phyloP scores from a whole-genome alignment of 2,113 vertebrate species.

The Phainopepla nitens region DNA sequence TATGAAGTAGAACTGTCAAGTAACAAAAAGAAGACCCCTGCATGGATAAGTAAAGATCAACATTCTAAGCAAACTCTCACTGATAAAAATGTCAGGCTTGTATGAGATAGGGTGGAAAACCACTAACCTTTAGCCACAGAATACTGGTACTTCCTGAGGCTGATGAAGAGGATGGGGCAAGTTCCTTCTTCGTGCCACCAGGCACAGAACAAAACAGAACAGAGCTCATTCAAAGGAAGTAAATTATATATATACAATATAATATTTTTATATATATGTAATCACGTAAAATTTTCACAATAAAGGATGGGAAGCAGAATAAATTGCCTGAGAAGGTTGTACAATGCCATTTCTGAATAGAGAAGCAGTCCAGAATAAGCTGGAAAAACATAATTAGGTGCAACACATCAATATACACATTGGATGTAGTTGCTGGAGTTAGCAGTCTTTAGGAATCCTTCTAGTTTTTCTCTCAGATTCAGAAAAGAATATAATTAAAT shows the following conservation, averaged over 20 bases:
- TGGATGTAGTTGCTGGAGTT: neutral
- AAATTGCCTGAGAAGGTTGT: neutral
- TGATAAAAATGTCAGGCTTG: neutral
- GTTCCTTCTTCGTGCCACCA: neutral
- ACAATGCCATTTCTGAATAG: neutral
- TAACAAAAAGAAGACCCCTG: neutral
- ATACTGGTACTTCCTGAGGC: neutral
- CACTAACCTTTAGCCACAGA: neutral
- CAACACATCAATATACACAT: rapidly evolving
- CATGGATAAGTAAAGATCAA: neutral
- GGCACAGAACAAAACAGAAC: neutral
- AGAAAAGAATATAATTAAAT: neutral
- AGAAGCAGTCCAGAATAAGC: neutral
- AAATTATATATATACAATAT: neutral
- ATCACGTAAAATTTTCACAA: neutral
- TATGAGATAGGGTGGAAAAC: neutral
- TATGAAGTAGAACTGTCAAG: neutral
- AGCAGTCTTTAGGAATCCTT: neutral
- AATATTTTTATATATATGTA: too few relatives aligned
- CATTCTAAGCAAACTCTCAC: neutral
- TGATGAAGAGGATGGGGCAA: neutral
- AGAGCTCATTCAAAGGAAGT: neutral
- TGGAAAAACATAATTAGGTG: neutral
- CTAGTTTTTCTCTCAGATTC: neutral
- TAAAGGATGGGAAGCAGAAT: neutral